phyloP scores from a whole-genome alignment of 2,113 vertebrate species.

The Nyctereutes procyonoides region DNA sequence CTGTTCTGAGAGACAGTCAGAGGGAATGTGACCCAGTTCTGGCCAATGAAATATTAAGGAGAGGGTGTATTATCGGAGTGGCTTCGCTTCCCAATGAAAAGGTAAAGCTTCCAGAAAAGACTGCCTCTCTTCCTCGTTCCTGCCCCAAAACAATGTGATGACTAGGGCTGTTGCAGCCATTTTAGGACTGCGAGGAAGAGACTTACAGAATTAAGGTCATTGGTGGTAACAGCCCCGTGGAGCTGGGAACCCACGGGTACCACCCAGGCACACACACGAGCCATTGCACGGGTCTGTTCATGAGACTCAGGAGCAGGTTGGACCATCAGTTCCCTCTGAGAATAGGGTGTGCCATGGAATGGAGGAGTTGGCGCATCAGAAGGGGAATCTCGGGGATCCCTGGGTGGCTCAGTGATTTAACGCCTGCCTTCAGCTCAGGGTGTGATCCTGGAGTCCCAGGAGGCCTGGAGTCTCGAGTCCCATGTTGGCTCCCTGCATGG shows the following conservation, averaged over 20 bases:
- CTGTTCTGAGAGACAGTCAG: neutral
- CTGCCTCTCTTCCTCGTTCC: neutral
- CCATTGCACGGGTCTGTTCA: neutral
- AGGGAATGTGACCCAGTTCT: neutral
- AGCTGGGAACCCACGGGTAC: fast-evolving
- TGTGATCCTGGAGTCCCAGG: too few relatives aligned
- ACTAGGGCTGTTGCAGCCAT: too few relatives aligned
- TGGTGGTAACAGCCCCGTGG: neutral
- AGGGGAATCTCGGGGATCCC: neutral
- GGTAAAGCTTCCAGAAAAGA: neutral
- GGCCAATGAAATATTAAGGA: neutral
- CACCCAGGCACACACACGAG: neutral
- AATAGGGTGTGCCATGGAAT: neutral
- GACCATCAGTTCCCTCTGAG: neutral
- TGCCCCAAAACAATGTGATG: neutral
- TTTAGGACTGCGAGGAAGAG: neutral
- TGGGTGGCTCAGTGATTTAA: too few relatives aligned
- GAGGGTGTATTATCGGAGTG: neutral
- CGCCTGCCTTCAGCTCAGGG: too few relatives aligned
- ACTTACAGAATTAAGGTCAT: neutral
- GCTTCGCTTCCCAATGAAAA: neutral
- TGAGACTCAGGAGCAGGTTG: fast-evolving
- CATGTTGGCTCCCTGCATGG: too few relatives aligned
- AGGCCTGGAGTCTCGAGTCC: too few relatives aligned
- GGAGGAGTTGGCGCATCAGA: fast-evolving